Evolutionary conservation across 2,113 vertebrate species (phyloP), one percentile per base, ranked within the genome.

Genomic region (Nerophis ophidion): DNA sequence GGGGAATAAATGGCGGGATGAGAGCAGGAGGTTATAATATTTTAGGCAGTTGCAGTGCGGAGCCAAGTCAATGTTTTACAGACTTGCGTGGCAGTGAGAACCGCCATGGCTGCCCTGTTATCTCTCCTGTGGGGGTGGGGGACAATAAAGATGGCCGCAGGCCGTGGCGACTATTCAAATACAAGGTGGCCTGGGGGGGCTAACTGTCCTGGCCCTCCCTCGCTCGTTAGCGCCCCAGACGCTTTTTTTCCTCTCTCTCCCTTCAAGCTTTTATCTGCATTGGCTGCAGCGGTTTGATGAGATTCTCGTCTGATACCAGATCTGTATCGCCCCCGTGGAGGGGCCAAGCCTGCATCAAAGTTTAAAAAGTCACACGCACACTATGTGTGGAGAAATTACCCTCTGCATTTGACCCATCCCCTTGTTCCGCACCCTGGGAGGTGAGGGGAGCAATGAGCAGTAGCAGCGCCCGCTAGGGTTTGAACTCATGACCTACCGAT

Each of bases 1-100:
- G 47, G 58, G 15, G 53, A 63, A 61, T 48, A 70, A 55, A 69
- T 66, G 65, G 62, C 77, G 66, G 60, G 73, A 77, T 52, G 40
- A 44, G 40, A 44, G 48, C 46, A 48, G 46, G 49, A 11, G 64
- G 48, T 38, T 42, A 61, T 68, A 70, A 58, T 68, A 70, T 81
- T 81, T 81, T 53, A 45, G 60, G 50, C 54, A 57, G 62, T 71
- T 47, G 36, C 40, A 57, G 59, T 49, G 60, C 49, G 42, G 67
- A 65, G 48, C 57, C 57, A 35, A 51, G 42, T 14, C 40, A 38
- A 6, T 17, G 58, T 60, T 63, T 60, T 12, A 53, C 2, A 40
- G 11, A 2, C 1, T 5, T 12, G 19, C 33, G 34, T 34, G 10
- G 11, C 40, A 44, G 40, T 12, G 40, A 44, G 40, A 44, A 42